Conservation (phyloP, 2,888 invertebrate species). For the Sylvicola cinctus region DNA sequence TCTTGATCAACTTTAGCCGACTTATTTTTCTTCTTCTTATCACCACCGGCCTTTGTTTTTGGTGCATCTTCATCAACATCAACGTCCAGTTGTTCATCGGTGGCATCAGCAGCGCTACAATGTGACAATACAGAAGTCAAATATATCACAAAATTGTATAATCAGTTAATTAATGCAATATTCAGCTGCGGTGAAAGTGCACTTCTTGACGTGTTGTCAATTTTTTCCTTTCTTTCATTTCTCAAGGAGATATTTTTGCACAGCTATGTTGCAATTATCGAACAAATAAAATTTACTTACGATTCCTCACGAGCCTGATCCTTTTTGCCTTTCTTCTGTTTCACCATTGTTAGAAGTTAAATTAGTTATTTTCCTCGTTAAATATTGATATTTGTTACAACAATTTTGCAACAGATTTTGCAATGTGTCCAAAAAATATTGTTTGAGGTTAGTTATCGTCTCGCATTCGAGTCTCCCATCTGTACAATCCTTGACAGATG, state of each 20-base stretch:
- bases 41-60: slow-evolving; percentile 11
- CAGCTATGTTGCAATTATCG: slow-evolving; percentile 18
- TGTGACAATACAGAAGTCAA: slow-evolving; percentile 5
- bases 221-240: neutral
- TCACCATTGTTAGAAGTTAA: slow-evolving; percentile 36
- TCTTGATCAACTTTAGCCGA: slow-evolving; percentile 11
- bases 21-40: slow-evolving; percentile 15
- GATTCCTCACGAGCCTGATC: slow-evolving; percentile 51
- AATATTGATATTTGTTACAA: too few relatives aligned
- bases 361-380: neutral
- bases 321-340: slow-evolving; percentile 66
- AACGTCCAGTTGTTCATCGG: slow-evolving; percentile 4
- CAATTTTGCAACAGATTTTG: too few relatives aligned
- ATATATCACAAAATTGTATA: neutral
- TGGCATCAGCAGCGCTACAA: slow-evolving; percentile 11
- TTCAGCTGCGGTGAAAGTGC: neutral
- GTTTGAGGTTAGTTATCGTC: too few relatives aligned
- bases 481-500: too few relatives aligned
- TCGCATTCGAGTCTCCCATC: too few relatives aligned
- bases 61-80: slow-evolving; percentile 5
- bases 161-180: neutral
- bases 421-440: too few relatives aligned
- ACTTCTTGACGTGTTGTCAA: neutral
- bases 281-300: too few relatives aligned
- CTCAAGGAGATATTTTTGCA: slow-evolving; percentile 3